phyloP scores from a whole-genome alignment of 2,888 invertebrate genomes.

The Chelonus formosanus region DNA sequence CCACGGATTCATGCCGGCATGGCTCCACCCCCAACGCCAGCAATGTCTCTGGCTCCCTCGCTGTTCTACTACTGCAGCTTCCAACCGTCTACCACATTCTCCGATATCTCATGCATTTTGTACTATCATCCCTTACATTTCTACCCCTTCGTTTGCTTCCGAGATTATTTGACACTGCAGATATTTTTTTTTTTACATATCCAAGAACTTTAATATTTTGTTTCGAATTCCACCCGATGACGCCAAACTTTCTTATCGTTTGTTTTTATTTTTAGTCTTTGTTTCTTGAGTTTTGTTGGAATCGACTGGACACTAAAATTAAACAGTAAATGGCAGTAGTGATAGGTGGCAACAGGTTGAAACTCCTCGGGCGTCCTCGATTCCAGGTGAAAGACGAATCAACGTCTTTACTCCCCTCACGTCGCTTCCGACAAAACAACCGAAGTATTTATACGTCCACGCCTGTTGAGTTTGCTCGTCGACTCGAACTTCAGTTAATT shows the following conservation, averaged over 20 bases:
- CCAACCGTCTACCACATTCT: conserved; percentile 39
- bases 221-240: too few species aligned
- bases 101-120: conserved; percentile 54
- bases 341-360: conserved; percentile 32
- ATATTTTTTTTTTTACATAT: conserved; percentile 6
- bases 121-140: conserved; percentile 33
- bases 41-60: conserved; percentile 21
- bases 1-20: conserved; percentile 44
- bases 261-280: background rate
- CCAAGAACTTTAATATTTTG: too few species aligned
- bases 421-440: background rate
- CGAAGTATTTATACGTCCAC: conserved; percentile 12
- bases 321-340: conserved; percentile 15
- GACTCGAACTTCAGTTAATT: conserved; percentile 12
- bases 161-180: conserved; percentile 13
- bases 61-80: conserved; percentile 13
- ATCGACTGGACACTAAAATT: conserved; percentile 4
- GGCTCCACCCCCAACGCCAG: conserved; percentile 32
- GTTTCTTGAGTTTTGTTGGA: too few species aligned
- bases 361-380: conserved; percentile 24
- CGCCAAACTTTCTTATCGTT: too few species aligned
- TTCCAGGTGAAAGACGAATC: conserved; percentile 31
- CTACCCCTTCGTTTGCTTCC: conserved; percentile 36
- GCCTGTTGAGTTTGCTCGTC: conserved; percentile 9
- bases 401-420: conserved; percentile 4